Evolutionary conservation across 1,140 invertebrate species (phyloP), one percentile per base, ranked within the genome.

Genomic region (Coenobita brevimanus): DNA sequence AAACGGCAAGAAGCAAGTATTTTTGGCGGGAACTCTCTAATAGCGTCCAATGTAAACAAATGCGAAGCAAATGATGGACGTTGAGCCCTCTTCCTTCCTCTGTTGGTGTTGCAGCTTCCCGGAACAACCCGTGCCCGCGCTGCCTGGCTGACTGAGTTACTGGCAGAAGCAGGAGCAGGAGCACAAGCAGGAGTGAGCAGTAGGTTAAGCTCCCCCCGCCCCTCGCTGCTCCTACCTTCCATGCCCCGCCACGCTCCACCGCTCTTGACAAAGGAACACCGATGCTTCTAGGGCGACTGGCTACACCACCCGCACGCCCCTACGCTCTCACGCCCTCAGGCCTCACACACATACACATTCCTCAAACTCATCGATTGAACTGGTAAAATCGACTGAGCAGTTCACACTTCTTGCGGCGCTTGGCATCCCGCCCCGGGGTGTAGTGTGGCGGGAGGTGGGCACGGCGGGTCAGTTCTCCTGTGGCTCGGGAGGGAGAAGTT

Each of bases 301-400:
- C 62, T 13, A 33, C 62, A 24, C 36, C 41, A 43, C 43, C 10
- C 57, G 2, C 67, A 24, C 41, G 27, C 81, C 36, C 36, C 30
- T 41, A 13, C 36, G 17, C 46, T 15, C 62, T 54, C 64, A 8
- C 24, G 30, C 46, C 13, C 17, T 50, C 30, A 0, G 24, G n/a
- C n/a, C n/a, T n/a, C 33, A 38, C 15, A 24, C 30, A 15, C 24
- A 21, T 54, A 36, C 50, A 38, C 78, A 57, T 62, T 57, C 30
- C 78, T 60, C 64, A 71, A 73, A 71, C 60, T 83, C 67, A 82
- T 67, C 79, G 60, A 82, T 67, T 82, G 27, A 67, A 82, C 38
- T 1, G 78, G 54, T 13, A 82, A 67, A 69, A 82, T 82, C 62
- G 79, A 82, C 79, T 82, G 27, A 27, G 79, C 79, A 82, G 41